Conservation (phyloP, 2,797 vertebrate genomes). For the Odontamblyopus rebecca region DNA sequence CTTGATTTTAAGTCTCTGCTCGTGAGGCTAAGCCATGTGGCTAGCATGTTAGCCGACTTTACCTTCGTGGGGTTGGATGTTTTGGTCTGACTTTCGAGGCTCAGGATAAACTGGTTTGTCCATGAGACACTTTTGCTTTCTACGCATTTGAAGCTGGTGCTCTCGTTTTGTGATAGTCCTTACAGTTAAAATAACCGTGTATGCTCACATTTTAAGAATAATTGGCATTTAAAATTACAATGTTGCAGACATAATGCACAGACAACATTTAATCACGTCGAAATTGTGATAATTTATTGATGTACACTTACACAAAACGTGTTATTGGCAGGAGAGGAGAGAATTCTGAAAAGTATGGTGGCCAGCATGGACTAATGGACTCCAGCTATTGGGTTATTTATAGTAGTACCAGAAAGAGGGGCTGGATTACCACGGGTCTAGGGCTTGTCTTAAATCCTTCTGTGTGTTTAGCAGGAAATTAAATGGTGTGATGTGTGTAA, state of each 20-base stretch:
- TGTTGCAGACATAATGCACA: background rate
- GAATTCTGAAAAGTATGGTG: background rate
- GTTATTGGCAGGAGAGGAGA: background rate
- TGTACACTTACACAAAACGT: background rate
- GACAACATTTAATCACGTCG: background rate
- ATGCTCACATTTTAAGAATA: background rate
- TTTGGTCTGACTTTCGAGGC: background rate
- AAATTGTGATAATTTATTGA: background rate
- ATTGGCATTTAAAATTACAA: background rate
- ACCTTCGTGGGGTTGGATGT: background rate
- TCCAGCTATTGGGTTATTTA: slow-evolving; percentile 5
- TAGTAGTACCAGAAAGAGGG: slow-evolving; percentile 1
- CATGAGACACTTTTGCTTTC: too few species aligned
- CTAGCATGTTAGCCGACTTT: slow-evolving; percentile 6
- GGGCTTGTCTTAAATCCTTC: background rate
- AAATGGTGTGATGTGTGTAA: background rate
- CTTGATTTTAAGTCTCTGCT: background rate
- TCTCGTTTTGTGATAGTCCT: background rate
- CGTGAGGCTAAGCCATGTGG: background rate
- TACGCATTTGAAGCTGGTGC: background rate
- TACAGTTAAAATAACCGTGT: background rate
- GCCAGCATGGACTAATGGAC: background rate
- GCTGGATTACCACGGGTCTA: background rate
- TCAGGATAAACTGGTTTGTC: background rate
- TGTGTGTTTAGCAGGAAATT: background rate